Percentiles rank a stretch among this genome's conserved stretches.
These are phyloP conservation scores for Tillus elongatus DNA, from an alignment of 2,888 invertebrate genomes.

Conservation along the genomic window DNA sequence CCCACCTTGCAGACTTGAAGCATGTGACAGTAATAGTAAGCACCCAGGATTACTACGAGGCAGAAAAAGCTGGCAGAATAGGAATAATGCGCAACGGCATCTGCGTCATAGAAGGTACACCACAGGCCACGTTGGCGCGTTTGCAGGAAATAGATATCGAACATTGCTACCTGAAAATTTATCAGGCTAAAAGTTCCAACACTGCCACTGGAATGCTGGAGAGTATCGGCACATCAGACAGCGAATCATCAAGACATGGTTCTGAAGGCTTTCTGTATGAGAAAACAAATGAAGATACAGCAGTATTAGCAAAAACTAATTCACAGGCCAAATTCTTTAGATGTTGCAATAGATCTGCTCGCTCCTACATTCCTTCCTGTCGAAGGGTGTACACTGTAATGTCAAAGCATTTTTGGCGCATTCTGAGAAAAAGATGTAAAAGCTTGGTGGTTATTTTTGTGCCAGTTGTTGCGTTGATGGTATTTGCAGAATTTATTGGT, in stretches of 20 bases:
- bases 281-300: conserved; percentile 1
- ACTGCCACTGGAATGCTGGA: neutral
- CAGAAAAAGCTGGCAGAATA: neutral
- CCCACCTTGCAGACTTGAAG: neutral
- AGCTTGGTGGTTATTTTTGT: no score
- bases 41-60: neutral
- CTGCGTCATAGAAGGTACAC: neutral
- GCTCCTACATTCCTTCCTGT: no score
- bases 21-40: neutral
- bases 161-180: neutral
- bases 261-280: conserved; percentile 1
- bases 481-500: no score
- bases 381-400: no score
- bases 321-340: no score
- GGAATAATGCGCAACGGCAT: neutral
- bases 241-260: neutral
- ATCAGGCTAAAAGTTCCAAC: neutral
- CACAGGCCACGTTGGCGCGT: neutral
- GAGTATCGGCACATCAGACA: neutral
- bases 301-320: no score
- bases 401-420: no score
- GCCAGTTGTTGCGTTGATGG: no score
- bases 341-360: no score
- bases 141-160: neutral
- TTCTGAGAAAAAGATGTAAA: no score